Percentiles rank a stretch among this genome's conserved stretches.
These are phyloP conservation scores for Syngnathus acus DNA, from an alignment of 2,797 vertebrate species.

Conservation along the genomic window DNA sequence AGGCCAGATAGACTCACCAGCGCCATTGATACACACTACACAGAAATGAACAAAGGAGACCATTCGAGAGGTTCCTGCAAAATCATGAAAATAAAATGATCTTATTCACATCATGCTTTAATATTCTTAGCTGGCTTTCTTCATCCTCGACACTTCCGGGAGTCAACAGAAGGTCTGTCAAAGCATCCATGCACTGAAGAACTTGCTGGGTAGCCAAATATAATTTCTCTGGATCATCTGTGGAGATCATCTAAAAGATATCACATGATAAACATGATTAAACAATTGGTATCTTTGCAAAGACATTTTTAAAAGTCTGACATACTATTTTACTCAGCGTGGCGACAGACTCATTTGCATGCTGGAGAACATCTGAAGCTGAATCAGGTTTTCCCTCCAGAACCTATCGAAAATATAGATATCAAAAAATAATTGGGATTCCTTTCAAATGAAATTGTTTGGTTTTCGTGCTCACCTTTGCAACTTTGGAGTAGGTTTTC, in stretches of 20 bases:
- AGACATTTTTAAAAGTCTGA: background rate
- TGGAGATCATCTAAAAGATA: constrained; percentile 27
- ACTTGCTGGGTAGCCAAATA: constrained; percentile 64
- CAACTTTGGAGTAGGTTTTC: constrained; percentile 6
- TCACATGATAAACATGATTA: background rate
- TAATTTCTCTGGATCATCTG: constrained; percentile 39
- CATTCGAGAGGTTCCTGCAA: background rate
- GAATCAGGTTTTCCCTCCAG: constrained; percentile 10
- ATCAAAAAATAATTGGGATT: background rate
- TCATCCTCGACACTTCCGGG: constrained; percentile 41
- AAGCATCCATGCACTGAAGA: constrained; percentile 61
- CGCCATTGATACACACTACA: constrained; percentile 73
- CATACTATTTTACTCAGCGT: constrained; percentile 31
- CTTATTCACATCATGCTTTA: constrained; percentile 67
- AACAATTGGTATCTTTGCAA: background rate
- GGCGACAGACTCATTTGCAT: constrained; percentile 22
- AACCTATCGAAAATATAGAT: constrained; percentile 25
- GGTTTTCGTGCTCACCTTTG: constrained; percentile 7
- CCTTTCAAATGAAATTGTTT: background rate
- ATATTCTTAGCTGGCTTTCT: constrained; percentile 58
- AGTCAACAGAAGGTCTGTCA: constrained; percentile 61
- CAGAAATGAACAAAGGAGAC: background rate
- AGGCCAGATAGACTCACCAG: constrained; percentile 66
- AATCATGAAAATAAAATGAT: background rate
- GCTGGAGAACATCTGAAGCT: constrained; percentile 28